Conservation (phyloP, 2,888 invertebrate species). For the Beris chalybata region DNA sequence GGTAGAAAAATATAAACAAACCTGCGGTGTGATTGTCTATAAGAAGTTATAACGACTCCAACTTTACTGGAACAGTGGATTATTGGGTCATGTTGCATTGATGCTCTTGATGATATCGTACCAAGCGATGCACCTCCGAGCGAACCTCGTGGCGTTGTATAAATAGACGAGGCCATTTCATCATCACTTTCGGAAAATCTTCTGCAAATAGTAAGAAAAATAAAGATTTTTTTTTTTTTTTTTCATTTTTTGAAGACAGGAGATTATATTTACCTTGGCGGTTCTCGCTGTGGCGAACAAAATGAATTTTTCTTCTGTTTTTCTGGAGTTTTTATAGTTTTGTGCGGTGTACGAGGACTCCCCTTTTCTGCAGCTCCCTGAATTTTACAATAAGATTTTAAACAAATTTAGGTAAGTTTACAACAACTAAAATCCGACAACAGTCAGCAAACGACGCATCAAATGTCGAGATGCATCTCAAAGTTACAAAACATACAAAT, state of each 20-base stretch:
- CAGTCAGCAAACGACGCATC: too few relatives aligned
- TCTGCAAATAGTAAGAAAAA: constrained; percentile 30
- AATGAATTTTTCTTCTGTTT: constrained; percentile 41
- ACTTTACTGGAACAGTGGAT: constrained; percentile 66
- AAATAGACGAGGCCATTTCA: constrained; percentile 42
- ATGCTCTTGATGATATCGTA: constrained; percentile 61
- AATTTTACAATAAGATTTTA: too few relatives aligned
- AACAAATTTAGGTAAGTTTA: too few relatives aligned
- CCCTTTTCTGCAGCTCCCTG: constrained; percentile 33
- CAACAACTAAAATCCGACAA: too few relatives aligned
- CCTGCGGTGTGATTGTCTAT: constrained; percentile 85
- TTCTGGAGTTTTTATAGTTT: constrained; percentile 41
- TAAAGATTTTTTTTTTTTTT: background rate
- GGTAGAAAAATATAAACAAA: constrained; percentile 49
- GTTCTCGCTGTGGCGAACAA: constrained; percentile 41
- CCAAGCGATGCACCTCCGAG: constrained; percentile 43
- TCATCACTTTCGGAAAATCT: constrained; percentile 45
- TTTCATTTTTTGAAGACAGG: background rate
- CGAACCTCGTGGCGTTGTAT: constrained; percentile 43
- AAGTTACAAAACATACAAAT: too few relatives aligned
- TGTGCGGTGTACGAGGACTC: constrained; percentile 39
- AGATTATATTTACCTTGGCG: constrained; percentile 37
- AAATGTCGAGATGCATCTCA: too few relatives aligned
- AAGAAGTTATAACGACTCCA: constrained; percentile 89
- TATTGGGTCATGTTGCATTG: constrained; percentile 61